Conservation (phyloP, 2,113 vertebrate genomes). For the Channa argus region DNA sequence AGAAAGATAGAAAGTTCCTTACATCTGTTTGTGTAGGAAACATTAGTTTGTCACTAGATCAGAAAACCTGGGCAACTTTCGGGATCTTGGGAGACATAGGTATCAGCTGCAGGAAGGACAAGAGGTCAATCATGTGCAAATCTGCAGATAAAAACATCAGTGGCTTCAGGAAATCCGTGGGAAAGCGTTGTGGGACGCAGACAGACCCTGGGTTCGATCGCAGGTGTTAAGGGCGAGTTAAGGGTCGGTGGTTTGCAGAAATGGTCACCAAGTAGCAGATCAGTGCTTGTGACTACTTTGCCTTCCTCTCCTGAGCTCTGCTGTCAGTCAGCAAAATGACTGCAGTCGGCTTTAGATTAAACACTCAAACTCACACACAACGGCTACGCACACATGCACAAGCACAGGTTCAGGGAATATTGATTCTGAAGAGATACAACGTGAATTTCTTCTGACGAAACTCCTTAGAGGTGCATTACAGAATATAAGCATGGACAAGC, state of each 20-base stretch:
- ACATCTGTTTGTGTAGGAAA: neutral
- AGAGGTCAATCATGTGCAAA: neutral
- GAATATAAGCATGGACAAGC: constrained; percentile 20
- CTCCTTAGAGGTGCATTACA: constrained; percentile 30
- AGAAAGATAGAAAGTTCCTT: neutral
- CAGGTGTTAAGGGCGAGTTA: neutral
- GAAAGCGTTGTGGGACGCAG: neutral
- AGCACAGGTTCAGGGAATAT: constrained; percentile 19
- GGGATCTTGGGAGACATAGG: neutral
- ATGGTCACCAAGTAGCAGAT: constrained; percentile 22
- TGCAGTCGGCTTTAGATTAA: constrained; percentile 9
- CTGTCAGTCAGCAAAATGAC: constrained; percentile 39
- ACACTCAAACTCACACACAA: constrained; percentile 6
- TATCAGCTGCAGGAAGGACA: neutral
- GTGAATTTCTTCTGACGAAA: constrained; percentile 34
- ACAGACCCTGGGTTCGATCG: neutral
- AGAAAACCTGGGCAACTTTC: constrained; percentile 8
- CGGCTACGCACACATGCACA: constrained; percentile 2
- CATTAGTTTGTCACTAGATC: neutral
- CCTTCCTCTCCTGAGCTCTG: constrained; percentile 50
- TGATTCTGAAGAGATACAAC: constrained; percentile 11
- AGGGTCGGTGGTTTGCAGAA: constrained; percentile 21
- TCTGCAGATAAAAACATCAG: neutral
- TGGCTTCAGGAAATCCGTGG: neutral
- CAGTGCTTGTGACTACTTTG: constrained; percentile 47